Evolutionary conservation across 1,140 invertebrate species (phyloP).

Genomic region (Gonioctena quinquepunctata): DNA sequence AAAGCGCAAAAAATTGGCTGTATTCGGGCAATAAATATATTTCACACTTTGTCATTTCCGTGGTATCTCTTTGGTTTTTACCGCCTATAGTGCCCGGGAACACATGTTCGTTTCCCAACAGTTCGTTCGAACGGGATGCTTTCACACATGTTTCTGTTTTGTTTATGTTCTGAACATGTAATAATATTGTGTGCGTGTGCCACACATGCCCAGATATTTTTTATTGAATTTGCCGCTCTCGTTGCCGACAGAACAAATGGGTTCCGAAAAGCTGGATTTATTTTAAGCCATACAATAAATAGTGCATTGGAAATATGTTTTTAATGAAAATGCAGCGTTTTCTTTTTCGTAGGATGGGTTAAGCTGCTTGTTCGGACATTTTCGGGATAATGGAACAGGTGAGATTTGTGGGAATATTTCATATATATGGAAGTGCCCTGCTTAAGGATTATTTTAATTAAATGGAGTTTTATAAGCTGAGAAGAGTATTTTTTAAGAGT

Average conservation of each 20-base stretch:
- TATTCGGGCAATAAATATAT: conserved; percentile 5
- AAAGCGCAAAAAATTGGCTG: not conserved
- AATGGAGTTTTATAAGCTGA: too few species aligned
- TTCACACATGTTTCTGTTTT: conserved; percentile 14
- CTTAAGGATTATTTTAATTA: too few species aligned
- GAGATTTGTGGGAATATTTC: not conserved
- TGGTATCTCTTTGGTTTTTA: conserved; percentile 8
- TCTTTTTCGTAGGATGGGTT: not conserved
- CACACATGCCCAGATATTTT: conserved; percentile 3
- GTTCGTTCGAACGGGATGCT: not conserved
- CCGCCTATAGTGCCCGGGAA: not conserved
- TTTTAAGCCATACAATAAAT: not conserved
- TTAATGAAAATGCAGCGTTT: not conserved
- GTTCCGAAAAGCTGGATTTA: not conserved
- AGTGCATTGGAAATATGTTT: not conserved
- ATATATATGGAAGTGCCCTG: too few species aligned
- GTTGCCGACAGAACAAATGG: not conserved
- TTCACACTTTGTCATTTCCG: conserved; percentile 7
- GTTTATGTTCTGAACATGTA: conserved; percentile 14
- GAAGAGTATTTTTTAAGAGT: too few species aligned
- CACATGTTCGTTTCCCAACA: conserved; percentile 9
- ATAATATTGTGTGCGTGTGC: conserved; percentile 12
- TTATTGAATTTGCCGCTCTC: not conserved
- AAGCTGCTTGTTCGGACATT: not conserved
- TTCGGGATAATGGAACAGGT: not conserved